Evolutionary conservation across 2,797 vertebrate genomes (phyloP).

Genomic region (Neomorphus geoffroyi): DNA sequence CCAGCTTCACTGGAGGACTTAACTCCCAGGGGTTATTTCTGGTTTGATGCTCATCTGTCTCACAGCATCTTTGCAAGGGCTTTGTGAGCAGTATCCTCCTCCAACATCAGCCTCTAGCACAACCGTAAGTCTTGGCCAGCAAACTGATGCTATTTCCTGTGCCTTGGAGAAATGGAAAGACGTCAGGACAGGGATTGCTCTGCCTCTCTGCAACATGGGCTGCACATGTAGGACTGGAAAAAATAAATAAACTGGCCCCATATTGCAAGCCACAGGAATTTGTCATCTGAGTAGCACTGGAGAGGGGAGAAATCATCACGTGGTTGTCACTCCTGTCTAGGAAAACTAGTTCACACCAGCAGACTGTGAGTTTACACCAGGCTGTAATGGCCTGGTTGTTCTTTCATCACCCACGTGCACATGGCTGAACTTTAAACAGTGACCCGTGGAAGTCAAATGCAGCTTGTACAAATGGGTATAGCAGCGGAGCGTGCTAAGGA

Average conservation of each 20-base stretch:
- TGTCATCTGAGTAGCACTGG: not conserved
- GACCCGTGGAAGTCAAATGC: not conserved
- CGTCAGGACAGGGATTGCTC: not conserved
- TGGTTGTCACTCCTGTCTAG: not conserved
- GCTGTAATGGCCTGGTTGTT: not conserved
- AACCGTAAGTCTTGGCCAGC: not conserved
- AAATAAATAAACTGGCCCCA: slow-evolving; percentile 13
- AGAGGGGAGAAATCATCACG: not conserved
- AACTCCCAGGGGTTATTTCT: not conserved
- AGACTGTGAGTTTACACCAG: not conserved
- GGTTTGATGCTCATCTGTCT: not conserved
- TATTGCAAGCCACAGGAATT: slow-evolving; percentile 47
- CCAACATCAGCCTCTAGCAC: not conserved
- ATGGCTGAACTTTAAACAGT: not conserved
- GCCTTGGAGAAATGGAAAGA: not conserved
- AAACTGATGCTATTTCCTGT: not conserved
- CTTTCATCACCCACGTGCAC: not conserved
- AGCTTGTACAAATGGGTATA: not conserved
- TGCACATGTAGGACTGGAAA: slow-evolving; percentile 29
- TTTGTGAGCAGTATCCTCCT: not conserved
- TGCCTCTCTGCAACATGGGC: slow-evolving; percentile 13
- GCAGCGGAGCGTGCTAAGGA: not conserved
- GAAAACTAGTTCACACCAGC: slow-evolving; percentile 21
- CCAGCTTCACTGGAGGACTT: not conserved
- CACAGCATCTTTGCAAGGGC: not conserved